A percentile compares a stretch with the other conserved stretches of the same genome.
These are phyloP conservation scores for Hypomecis punctinalis DNA, from an alignment of 2,888 invertebrate species.

Conservation along the genomic window DNA sequence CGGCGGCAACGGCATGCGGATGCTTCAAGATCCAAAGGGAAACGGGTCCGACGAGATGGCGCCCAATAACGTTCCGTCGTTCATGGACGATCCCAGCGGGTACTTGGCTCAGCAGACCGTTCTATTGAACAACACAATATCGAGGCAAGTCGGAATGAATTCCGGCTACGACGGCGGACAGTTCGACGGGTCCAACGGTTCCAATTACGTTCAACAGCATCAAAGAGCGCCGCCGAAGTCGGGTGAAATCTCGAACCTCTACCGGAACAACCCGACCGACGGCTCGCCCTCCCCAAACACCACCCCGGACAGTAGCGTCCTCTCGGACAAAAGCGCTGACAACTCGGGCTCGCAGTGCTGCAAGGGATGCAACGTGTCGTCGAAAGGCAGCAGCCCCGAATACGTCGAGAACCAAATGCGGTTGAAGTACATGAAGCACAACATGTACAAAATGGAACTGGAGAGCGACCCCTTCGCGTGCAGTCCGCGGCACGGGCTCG, in stretches of 20 bases:
- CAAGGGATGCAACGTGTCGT: slow-evolving; percentile 80
- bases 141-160: slow-evolving; percentile 85
- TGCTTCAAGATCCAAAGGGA: slow-evolving; percentile 69
- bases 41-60: slow-evolving; percentile 77
- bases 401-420: slow-evolving; percentile 69
- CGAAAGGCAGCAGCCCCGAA: slow-evolving; percentile 74
- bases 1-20: slow-evolving; percentile 68
- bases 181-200: slow-evolving; percentile 59
- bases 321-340: slow-evolving; percentile 69
- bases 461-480: slow-evolving; percentile 80
- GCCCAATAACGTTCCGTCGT: slow-evolving; percentile 89
- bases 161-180: slow-evolving; percentile 66
- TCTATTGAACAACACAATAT: slow-evolving; percentile 92
- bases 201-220: slow-evolving; percentile 56
- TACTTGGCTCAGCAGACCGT: slow-evolving; percentile 96
- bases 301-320: slow-evolving; percentile 78
- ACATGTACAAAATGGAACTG: slow-evolving; percentile 75
- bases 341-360: slow-evolving; percentile 73
- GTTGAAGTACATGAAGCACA: slow-evolving; percentile 73
- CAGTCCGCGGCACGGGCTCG: slow-evolving; percentile 82
- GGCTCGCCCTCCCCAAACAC: slow-evolving; percentile 75
- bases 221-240: slow-evolving; percentile 61
- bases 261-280: slow-evolving; percentile 69
- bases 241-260: slow-evolving; percentile 62
- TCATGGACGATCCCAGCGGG: slow-evolving; percentile 96